Evolutionary conservation across 2,888 invertebrate species (phyloP).

Genomic region (Calephelis perditalis): DNA sequence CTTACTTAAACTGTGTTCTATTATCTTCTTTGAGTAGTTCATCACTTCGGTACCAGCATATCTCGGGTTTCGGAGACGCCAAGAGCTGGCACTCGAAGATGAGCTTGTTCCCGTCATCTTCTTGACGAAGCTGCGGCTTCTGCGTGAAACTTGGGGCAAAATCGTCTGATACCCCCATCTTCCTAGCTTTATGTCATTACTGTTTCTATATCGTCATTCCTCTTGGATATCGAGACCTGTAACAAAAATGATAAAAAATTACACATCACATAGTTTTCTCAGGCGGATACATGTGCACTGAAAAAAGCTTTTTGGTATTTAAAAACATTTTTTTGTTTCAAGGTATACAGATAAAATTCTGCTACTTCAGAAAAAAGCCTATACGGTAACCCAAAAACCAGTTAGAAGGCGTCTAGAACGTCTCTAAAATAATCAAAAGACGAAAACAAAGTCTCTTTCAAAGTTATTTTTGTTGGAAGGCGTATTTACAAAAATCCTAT

Average conservation of each 20-base stretch:
- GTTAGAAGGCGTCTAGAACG: too few relatives aligned
- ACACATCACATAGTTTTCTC: too few relatives aligned
- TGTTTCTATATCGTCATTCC: slow-evolving; percentile 39
- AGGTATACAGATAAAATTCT: too few relatives aligned
- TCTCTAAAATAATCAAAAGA: too few relatives aligned
- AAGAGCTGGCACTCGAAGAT: slow-evolving; percentile 96
- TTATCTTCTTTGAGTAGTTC: slow-evolving; percentile 89
- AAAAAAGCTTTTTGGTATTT: too few relatives aligned
- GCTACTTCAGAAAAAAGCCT: too few relatives aligned
- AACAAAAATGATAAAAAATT: slow-evolving; percentile 18
- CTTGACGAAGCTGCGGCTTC: slow-evolving; percentile 97
- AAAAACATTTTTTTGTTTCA: too few relatives aligned
- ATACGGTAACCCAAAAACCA: too few relatives aligned
- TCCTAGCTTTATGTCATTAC: slow-evolving; percentile 66
- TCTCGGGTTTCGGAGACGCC: slow-evolving; percentile 92
- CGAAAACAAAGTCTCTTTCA: too few relatives aligned
- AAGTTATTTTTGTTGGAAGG: too few relatives aligned
- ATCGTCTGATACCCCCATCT: slow-evolving; percentile 93
- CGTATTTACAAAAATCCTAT: too few relatives aligned
- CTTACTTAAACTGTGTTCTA: slow-evolving; percentile 88
- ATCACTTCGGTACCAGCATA: slow-evolving; percentile 94
- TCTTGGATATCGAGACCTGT: slow-evolving; percentile 40
- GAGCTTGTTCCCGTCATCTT: slow-evolving; percentile 96
- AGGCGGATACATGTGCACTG: too few relatives aligned
- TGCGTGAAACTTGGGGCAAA: slow-evolving; percentile 99